phyloP scores from a whole-genome alignment of 2,888 invertebrate genomes.

The Venusia cambrica region DNA sequence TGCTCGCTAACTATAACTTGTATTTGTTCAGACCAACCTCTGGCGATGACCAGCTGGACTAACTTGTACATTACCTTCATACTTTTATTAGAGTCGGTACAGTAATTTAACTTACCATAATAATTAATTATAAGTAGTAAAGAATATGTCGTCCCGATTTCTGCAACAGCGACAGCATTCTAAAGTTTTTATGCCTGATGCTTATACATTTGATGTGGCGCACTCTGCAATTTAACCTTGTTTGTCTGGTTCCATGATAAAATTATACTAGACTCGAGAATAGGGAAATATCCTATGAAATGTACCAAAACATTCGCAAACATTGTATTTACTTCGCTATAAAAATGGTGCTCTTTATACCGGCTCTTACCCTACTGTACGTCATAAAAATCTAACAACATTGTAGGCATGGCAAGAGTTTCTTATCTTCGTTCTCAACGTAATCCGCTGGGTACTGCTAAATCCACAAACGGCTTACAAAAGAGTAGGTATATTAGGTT shows the following conservation, averaged over 20 bases:
- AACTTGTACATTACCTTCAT: too few species aligned
- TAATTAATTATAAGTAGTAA: too few species aligned
- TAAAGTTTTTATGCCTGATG: slow-evolving; percentile 4
- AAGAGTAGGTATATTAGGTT: not conserved
- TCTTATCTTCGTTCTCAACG: too few species aligned
- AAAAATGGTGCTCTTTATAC: slow-evolving; percentile 30
- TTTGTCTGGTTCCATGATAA: not conserved
- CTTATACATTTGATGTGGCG: not conserved
- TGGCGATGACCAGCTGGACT: too few species aligned
- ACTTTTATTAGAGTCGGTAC: too few species aligned
- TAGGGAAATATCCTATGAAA: not conserved
- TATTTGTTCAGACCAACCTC: too few species aligned
- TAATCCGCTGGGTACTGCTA: slow-evolving; percentile 10
- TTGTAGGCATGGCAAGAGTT: slow-evolving; percentile 16
- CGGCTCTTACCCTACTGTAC: slow-evolving; percentile 26
- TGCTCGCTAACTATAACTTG: too few species aligned
- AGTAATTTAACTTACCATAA: too few species aligned
- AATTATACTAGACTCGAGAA: too few species aligned
- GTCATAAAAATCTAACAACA: slow-evolving; percentile 25
- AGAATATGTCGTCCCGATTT: too few species aligned
- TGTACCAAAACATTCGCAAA: slow-evolving; percentile 29
- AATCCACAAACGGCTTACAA: slow-evolving; percentile 2
- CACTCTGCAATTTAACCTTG: slow-evolving; percentile 2
- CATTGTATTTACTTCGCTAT: slow-evolving; percentile 30
- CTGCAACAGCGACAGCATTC: too few species aligned